Evolutionary conservation across 2,113 vertebrate genomes (phyloP), one percentile per base, ranked within the genome.

Genomic region (Corythaixoides concolor): DNA sequence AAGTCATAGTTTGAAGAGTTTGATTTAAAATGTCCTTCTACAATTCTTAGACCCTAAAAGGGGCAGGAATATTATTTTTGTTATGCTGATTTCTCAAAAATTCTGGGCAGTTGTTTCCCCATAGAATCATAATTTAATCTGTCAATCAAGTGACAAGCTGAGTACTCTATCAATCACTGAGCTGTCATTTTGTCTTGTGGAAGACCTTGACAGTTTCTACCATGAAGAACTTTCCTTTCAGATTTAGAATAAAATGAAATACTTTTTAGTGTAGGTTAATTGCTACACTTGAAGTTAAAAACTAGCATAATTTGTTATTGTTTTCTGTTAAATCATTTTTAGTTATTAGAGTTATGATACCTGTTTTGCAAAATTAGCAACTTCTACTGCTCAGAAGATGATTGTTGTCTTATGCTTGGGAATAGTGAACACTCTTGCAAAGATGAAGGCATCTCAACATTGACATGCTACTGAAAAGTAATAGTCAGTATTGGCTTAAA

Each of bases 111-210:
- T 21, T 39, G 20, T 94, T 95, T 62, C 59, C 14, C 28, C 8
- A 7, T 19, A 91, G 68, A 89, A 82, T 85, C 37, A 28, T 41
- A 27, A 8, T 75, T 89, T 85, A 73, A 59, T 80, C 18, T 84
- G 78, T 90, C 95, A 95, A 43, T 93, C 76, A 96, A 92, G 26
- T 30, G 12, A 63, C 74, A 87, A 76, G 22, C 27, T 84, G 80
- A 93, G 35, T 59, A 93, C 50, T 72, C 15, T 74, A 22, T 92
- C 92, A 97, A 94, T 97, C 88, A 96, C 50, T 94, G 70, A 94
- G 52, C 50, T 96, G 85, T 95, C 88, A 93, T 95, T 96, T 81
- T 95, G 69, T 93, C 37, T 6, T 78, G 49, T 95, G 63, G 93
- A 90, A 53, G 50, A 70, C 22, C 27, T 89, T 93, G 77, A 68